Evolutionary conservation across 2,113 vertebrate genomes (phyloP), one percentile per base, ranked within the genome.

Genomic region (Sturnira hondurensis): DNA sequence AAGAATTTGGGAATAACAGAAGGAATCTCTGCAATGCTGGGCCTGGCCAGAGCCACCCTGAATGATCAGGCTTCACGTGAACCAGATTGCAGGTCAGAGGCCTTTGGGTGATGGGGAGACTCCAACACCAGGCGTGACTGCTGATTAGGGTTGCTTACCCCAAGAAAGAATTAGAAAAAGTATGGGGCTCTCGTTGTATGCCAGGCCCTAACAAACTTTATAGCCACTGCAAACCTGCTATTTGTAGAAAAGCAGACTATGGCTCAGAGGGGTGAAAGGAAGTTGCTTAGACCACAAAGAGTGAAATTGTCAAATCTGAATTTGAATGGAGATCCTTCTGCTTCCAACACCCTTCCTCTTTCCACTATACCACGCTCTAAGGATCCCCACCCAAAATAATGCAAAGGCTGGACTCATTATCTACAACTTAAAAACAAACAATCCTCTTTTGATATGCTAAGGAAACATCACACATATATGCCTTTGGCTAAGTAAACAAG

Each of bases 1-100:
- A 96, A 95, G 95, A 97, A 96, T 96, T 88, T 94, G 81, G 90
- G 84, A 93, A 93, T 83, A 85, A 63, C 43, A 95, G 95, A 81
- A 97, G 76, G 95, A 92, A 96, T 96, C 76, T 84, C 67, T 74
- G 87, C 81, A 95, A 92, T 92, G 94, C 65, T 28, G 84, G 84
- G 80, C 95, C 90, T 94, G 95, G 68, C 74, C n/a, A 22, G 41
- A 3, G 9, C 65, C 3, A 4, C 67, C 77, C 81, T 92, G 58
- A 20, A 78, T 12, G 58, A 36, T 52, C 41, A 6, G 67, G 52
- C 28, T 41, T 77, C 65, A 56, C 5, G 16, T 61, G 63, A 71
- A 15, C 38, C 20, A 8, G 10, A 6, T 16, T 67, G 52, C 19
- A 11, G 0, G 7, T 67, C 50, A 70, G 86, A 47, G 22, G 54